Conservation (phyloP, 2,113 vertebrate species). For the Actinemys pallida region DNA sequence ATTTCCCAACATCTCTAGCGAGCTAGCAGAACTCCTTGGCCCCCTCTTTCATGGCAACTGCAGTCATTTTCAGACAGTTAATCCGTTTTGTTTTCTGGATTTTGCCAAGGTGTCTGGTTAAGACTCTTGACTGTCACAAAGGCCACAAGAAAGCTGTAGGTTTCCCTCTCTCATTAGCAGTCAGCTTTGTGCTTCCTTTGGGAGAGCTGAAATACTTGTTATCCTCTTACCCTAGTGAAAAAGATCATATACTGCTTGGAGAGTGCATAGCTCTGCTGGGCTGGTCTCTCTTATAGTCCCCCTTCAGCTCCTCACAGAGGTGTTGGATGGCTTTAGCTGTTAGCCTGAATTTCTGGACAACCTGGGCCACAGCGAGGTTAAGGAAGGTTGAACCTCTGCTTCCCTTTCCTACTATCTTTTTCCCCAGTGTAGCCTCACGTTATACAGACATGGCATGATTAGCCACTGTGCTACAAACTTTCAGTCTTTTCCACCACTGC, state of each 20-base stretch:
- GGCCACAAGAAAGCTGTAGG: not conserved
- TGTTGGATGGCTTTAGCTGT: not conserved
- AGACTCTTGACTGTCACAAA: not conserved
- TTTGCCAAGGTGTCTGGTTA: not conserved
- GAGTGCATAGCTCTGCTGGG: not conserved
- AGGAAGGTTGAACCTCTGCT: not conserved
- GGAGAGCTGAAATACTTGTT: not conserved
- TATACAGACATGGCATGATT: not conserved
- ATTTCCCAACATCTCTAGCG: constrained; percentile 4
- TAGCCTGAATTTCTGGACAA: not conserved
- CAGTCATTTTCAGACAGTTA: not conserved
- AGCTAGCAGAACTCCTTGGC: not conserved
- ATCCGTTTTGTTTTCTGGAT: not conserved
- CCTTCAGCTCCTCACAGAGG: not conserved
- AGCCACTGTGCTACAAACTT: not conserved
- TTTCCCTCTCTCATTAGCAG: not conserved
- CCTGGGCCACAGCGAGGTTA: not conserved
- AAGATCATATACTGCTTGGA: fast-evolving
- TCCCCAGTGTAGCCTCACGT: too few species aligned
- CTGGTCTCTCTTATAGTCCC: not conserved
- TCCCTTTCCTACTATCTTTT: not conserved
- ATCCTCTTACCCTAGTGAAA: not conserved
- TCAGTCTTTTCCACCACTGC: not conserved
- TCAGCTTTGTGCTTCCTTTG: not conserved
- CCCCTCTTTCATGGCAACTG: not conserved